Evolutionary conservation across 2,888 invertebrate species (phyloP).

Genomic region (Chymomyza procnemis): DNA sequence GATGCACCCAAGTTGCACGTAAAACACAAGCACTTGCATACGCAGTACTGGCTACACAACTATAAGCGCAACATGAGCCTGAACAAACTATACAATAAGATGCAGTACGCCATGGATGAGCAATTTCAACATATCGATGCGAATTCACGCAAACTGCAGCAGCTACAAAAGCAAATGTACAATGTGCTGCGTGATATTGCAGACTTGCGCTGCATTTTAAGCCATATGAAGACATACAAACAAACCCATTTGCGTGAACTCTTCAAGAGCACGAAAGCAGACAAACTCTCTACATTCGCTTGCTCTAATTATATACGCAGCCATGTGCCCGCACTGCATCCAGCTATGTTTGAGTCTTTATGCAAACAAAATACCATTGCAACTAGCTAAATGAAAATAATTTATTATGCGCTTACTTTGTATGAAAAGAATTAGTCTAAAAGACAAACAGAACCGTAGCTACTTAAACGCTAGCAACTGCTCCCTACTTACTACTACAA

Average conservation of each 20-base stretch:
- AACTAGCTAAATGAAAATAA: conserved; percentile 53
- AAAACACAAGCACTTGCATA: background rate
- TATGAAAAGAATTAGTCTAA: conserved; percentile 56
- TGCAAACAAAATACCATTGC: background rate
- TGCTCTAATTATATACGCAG: conserved; percentile 15
- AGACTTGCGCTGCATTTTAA: background rate
- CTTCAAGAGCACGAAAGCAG: background rate
- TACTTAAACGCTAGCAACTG: conserved; percentile 50
- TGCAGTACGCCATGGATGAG: background rate
- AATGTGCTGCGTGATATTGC: background rate
- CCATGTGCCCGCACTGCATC: conserved; percentile 25
- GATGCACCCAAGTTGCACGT: background rate
- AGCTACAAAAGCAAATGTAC: background rate
- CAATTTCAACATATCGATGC: background rate
- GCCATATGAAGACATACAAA: background rate
- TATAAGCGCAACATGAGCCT: background rate
- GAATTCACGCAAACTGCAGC: background rate
- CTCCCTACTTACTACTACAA: background rate
- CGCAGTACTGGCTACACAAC: background rate
- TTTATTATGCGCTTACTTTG: conserved; percentile 50
- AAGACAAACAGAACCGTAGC: conserved; percentile 27
- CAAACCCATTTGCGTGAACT: background rate
- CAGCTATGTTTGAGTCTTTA: conserved; percentile 21
- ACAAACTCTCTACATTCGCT: too few species aligned
- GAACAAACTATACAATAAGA: background rate